Percentiles rank a stretch among this genome's conserved stretches.
Evolutionary conservation across 2,113 vertebrate species (phyloP).

Genomic region (Osmerus eperlanus): DNA sequence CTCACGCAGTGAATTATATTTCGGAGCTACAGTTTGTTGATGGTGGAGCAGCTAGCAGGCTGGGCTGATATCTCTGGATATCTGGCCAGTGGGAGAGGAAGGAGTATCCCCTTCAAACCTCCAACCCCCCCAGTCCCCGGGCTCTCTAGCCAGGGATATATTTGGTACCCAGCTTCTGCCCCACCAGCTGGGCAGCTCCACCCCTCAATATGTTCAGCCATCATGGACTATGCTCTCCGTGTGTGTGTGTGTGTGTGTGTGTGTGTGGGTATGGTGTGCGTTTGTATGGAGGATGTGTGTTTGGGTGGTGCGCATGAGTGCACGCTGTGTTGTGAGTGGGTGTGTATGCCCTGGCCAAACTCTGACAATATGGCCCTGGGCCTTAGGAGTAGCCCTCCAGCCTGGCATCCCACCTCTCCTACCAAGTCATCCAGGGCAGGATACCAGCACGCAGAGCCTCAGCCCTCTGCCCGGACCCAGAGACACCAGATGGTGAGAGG

Average conservation of each 20-base stretch:
- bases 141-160: background rate
- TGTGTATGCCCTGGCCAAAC: slow-evolving; percentile 33
- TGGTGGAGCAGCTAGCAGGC: background rate
- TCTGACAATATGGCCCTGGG: slow-evolving; percentile 51
- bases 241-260: background rate
- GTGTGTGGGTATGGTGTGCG: background rate
- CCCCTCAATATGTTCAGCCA: slow-evolving; percentile 53
- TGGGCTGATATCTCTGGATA: background rate
- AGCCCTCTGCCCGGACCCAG: background rate
- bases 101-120: no score
- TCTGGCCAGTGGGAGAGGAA: background rate
- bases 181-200: slow-evolving; percentile 59
- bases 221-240: background rate
- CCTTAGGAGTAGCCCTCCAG: slow-evolving; percentile 44
- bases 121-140: background rate
- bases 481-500: slow-evolving; percentile 8
- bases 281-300: background rate
- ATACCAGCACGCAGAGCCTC: slow-evolving; percentile 13
- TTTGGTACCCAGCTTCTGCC: slow-evolving; percentile 20
- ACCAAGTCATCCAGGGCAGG: slow-evolving; percentile 1
- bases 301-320: slow-evolving; percentile 26
- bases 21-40: background rate
- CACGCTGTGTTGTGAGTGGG: slow-evolving; percentile 13
- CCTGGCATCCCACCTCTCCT: slow-evolving; percentile 20
- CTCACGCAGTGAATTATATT: slow-evolving; percentile 2